Evolutionary conservation across 2,888 invertebrate species (phyloP), one percentile per base, ranked within the genome.

Genomic region (Camponotus fellah): DNA sequence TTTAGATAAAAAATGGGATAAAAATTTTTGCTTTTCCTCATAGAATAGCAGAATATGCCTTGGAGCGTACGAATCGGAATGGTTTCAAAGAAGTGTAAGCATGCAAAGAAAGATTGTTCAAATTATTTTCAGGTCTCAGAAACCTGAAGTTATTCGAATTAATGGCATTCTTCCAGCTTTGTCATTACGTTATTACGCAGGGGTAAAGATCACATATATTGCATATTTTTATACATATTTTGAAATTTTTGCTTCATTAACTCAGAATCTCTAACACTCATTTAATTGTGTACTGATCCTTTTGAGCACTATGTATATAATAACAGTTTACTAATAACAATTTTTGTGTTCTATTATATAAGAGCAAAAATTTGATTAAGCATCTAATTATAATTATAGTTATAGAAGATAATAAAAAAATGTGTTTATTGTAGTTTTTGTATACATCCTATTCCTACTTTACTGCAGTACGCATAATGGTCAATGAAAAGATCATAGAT

Each of bases 51-150:
- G 34, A 12, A 64, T 71, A 40, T 79, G 76, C 3, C 0, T 0
- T 0, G 56, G 14, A 2, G 82, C 69, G 5, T 89, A 90, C 14
- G 49, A 83, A 0, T 84, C 71, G 9, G n/a, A 71, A 10, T 89
- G 89, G 89, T 76, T 43, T 40, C n/a, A 74, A 12, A 65, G 43
- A 40, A 60, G 53, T 8, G 3, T 46, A 0, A 56, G 9, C 0
- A 53, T 74, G 8, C 85, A 80, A 12, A 79, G 60, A 34, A 79
- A 79, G 4, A 43, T 79, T 3, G 0, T 60, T 10, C 71, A 69
- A 34, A 79, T 79, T 12, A 58, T 79, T 14, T 58, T 79, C 3
- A 79, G 79, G 32, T 69, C 79, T 2, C 79, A 79, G 21, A 58
- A 69, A 60, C 14, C 79, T 6, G 43, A 21, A 79, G 26, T 79